These are phyloP conservation scores for Littorina saxatilis DNA, from an alignment of 1,140 invertebrate species.

Conservation along the genomic window DNA sequence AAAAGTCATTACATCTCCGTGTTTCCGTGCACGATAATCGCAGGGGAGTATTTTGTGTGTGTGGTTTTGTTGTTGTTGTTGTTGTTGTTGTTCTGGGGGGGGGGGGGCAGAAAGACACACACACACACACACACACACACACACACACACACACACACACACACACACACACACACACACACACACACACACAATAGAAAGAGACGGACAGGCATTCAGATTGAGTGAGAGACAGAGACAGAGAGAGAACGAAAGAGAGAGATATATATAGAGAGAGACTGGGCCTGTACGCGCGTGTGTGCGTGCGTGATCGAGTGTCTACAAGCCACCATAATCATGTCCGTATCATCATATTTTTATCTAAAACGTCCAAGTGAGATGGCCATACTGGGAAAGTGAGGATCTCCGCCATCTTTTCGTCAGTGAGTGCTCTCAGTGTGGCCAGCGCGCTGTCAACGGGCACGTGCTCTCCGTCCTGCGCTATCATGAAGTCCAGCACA, in stretches of 20 bases:
- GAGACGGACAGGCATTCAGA: not conserved
- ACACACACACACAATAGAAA: too few species aligned
- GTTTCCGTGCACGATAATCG: not conserved
- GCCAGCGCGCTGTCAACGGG: not conserved
- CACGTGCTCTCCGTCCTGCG: not conserved
- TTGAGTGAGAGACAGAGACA: not conserved
- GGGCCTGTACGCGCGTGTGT: not conserved
- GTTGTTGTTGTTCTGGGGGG: too few species aligned
- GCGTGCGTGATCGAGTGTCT: not conserved
- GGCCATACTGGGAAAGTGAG: slow-evolving; percentile 8
- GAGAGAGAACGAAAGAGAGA: slow-evolving; percentile 1
- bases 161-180: too few species aligned
- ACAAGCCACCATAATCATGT: too few species aligned
- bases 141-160: slow-evolving; percentile 1
- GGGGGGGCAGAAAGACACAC: too few species aligned
- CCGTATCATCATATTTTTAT: not conserved
- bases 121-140: not conserved
- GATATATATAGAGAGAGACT: not conserved
- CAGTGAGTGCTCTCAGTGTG: not conserved
- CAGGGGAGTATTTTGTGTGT: not conserved
- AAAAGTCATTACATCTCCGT: not conserved
- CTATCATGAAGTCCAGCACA: not conserved
- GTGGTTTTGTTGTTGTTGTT: not conserved
- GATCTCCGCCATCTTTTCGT: slow-evolving; percentile 16
- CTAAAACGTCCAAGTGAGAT: not conserved